phyloP scores from a whole-genome alignment of 2,888 invertebrate genomes.

The Rotaria magnacalcarata region DNA sequence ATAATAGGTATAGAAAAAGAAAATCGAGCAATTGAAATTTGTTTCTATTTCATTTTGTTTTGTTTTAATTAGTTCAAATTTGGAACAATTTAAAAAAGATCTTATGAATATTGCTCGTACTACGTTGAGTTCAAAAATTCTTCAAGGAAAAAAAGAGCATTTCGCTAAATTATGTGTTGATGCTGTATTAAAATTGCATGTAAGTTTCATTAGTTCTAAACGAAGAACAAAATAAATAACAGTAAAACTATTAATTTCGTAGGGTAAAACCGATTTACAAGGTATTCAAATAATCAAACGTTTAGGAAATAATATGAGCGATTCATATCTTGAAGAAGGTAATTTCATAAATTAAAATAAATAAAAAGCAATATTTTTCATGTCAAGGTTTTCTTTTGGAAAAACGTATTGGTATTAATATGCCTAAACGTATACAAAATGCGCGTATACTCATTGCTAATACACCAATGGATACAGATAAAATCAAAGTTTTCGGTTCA shows the following conservation, averaged over 20 bases:
- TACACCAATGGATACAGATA: slow-evolving; percentile 99
- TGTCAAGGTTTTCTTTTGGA: slow-evolving; percentile 76
- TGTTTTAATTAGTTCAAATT: slow-evolving; percentile 63
- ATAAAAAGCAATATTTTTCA: slow-evolving; percentile 4
- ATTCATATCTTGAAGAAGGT: slow-evolving; percentile 84
- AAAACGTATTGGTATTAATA: slow-evolving; percentile 92
- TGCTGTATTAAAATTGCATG: slow-evolving; percentile 83
- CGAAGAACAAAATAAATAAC: background rate
- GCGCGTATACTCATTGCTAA: slow-evolving; percentile 95
- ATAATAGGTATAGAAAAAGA: slow-evolving; percentile 34
- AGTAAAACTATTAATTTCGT: background rate
- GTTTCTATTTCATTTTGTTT: background rate
- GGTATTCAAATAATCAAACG: slow-evolving; percentile 98
- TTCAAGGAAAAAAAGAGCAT: slow-evolving; percentile 91
- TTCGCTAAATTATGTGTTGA: slow-evolving; percentile 91
- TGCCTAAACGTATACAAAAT: slow-evolving; percentile 88
- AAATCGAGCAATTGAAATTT: background rate
- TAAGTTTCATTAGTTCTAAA: background rate
- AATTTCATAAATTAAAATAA: slow-evolving; percentile 39
- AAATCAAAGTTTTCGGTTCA: slow-evolving; percentile 95
- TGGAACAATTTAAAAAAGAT: slow-evolving; percentile 75
- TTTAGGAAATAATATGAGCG: slow-evolving; percentile 81
- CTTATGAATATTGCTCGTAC: slow-evolving; percentile 92
- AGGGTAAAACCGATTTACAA: slow-evolving; percentile 56
- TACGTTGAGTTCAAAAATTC: slow-evolving; percentile 92